phyloP scores from a whole-genome alignment of 2,888 invertebrate species.

The Acrobasis repandana region DNA sequence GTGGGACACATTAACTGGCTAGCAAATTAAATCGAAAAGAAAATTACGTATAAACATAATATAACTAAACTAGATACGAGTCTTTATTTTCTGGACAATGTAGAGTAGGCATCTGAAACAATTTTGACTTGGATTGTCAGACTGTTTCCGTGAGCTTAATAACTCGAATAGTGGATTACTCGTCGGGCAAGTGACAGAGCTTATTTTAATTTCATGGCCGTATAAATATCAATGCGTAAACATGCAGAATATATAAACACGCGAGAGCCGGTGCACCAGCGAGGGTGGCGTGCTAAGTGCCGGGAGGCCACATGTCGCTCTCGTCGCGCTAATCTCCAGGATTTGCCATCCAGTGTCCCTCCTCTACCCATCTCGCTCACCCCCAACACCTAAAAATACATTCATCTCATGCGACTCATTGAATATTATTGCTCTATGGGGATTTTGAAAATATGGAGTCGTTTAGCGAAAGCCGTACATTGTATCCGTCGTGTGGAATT shows the following conservation, averaged over 20 bases:
- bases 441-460: conserved; percentile 83
- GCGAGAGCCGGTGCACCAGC: conserved; percentile 42
- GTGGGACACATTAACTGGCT: too few species aligned
- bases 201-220: conserved; percentile 33
- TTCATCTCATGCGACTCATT: conserved; percentile 74
- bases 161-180: background rate
- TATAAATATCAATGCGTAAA: conserved; percentile 55
- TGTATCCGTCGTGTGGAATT: conserved; percentile 80
- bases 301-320: conserved; percentile 80
- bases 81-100: too few species aligned
- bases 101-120: too few species aligned
- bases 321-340: conserved; percentile 81
- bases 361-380: conserved; percentile 55
- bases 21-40: too few species aligned
- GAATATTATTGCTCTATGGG: conserved; percentile 83
- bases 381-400: conserved; percentile 48
- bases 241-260: conserved; percentile 48
- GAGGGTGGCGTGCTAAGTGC: conserved; percentile 74
- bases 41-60: too few species aligned
- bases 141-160: too few species aligned
- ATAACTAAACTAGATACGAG: too few species aligned
- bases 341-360: conserved; percentile 80
- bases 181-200: conserved; percentile 12
- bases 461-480: conserved; percentile 81
- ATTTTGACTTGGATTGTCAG: too few species aligned